A percentile compares a stretch with the other conserved stretches of the same genome.
These are phyloP conservation scores for Ephydatia muelleri DNA, from an alignment of 37 sponge, comb jelly and placozoan genomes.

Conservation along the genomic window DNA sequence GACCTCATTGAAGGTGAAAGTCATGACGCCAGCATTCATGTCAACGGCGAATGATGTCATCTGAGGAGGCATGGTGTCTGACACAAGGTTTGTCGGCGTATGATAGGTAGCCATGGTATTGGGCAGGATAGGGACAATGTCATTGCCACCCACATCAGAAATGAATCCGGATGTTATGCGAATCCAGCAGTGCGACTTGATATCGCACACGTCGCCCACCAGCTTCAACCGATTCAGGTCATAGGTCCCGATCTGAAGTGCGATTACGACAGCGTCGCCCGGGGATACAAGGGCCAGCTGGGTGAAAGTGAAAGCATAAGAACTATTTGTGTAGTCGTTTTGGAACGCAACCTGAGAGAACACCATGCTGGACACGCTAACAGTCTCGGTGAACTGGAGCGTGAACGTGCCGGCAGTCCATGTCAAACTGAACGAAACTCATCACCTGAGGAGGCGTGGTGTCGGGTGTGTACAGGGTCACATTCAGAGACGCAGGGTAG, in stretches of 20 bases:
- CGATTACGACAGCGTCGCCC: conserved; percentile 43
- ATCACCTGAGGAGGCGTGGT: conserved; percentile 52
- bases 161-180: conserved; percentile 56
- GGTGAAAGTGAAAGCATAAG: conserved; percentile 30
- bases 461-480: conserved; percentile 45
- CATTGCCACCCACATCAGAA: conserved; percentile 67
- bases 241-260: conserved; percentile 30
- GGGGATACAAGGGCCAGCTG: conserved; percentile 17
- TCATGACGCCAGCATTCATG: conserved; percentile 66
- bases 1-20: conserved; percentile 83
- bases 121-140: conserved; percentile 44
- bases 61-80: conserved; percentile 66
- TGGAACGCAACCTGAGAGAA: conserved; percentile 29
- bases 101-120: conserved; percentile 56
- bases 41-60: conserved; percentile 62
- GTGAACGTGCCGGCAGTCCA: conserved; percentile 67
- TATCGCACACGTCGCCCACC: conserved; percentile 65
- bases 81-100: conserved; percentile 28
- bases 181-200: conserved; percentile 73
- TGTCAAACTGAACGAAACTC: conserved; percentile 49
- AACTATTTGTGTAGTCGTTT: conserved; percentile 39
- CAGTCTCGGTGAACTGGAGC: conserved; percentile 79
- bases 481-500: conserved; percentile 5
- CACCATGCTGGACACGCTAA: conserved; percentile 35
- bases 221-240: conserved; percentile 82